Evolutionary conservation across 2,797 vertebrate genomes (phyloP).

Genomic region (Protosalanx chinensis): DNA sequence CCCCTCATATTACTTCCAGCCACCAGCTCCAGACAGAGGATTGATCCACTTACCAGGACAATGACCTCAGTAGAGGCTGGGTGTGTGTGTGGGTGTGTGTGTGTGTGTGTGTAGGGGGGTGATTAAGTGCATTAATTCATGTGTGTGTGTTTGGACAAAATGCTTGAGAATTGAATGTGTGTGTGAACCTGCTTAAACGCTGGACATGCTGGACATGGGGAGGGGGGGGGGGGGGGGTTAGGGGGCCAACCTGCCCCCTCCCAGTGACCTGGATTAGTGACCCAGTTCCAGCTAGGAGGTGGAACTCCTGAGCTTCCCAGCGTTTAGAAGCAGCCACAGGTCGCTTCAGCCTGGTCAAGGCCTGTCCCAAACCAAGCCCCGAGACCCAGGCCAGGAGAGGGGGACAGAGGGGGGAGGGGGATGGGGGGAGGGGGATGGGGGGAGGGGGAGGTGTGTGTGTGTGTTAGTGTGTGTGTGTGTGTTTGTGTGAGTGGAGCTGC

Average conservation of each 20-base stretch:
- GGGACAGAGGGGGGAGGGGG: background rate
- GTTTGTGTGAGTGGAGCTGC: background rate
- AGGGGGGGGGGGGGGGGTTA: background rate
- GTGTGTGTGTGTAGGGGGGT: slow-evolving; percentile 3
- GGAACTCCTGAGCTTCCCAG: background rate
- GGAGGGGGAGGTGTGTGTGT: too few species aligned
- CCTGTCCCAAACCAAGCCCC: background rate
- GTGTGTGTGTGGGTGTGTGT: slow-evolving; percentile 6
- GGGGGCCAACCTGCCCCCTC: slow-evolving; percentile 32
- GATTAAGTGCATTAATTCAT: background rate
- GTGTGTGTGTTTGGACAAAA: background rate
- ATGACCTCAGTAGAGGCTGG: background rate
- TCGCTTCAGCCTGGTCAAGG: background rate
- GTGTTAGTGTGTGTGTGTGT: background rate
- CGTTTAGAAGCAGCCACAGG: background rate
- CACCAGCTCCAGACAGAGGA: slow-evolving; percentile 41
- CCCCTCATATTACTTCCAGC: slow-evolving; percentile 45
- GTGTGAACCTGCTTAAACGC: too few species aligned
- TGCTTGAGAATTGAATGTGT: background rate
- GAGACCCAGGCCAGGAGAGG: background rate
- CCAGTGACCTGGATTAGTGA: slow-evolving; percentile 49
- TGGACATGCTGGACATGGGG: too few species aligned
- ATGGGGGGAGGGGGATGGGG: too few species aligned
- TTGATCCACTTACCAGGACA: slow-evolving; percentile 16
- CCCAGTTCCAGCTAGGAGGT: slow-evolving; percentile 33